phyloP scores from a whole-genome alignment of 64 coral and sea anemone genomes.

The Actinia equina region DNA sequence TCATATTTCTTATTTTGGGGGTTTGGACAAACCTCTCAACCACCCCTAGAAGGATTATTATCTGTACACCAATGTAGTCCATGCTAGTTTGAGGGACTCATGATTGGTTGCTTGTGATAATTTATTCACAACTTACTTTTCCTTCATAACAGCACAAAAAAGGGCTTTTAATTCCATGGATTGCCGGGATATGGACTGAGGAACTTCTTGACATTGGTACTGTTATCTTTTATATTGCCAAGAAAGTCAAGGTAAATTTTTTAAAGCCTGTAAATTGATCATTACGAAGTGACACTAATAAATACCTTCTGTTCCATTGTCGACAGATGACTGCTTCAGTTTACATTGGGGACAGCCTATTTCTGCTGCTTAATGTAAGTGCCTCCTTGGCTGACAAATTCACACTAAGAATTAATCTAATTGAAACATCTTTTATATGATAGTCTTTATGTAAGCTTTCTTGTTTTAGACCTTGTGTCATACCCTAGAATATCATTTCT shows the following conservation, averaged over 20 bases:
- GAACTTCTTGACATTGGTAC: conserved; percentile 33
- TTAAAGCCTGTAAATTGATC: too few species aligned
- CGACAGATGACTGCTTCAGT: conserved; percentile 40
- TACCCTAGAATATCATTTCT: too few species aligned
- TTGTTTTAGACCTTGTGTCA: too few species aligned
- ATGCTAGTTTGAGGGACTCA: too few species aligned
- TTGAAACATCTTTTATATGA: too few species aligned
- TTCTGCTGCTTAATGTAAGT: conserved; percentile 40
- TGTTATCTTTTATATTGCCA: conserved; percentile 21
- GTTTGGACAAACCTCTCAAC: too few species aligned
- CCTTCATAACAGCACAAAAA: conserved; percentile 24
- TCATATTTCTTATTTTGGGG: too few species aligned
- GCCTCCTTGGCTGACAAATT: too few species aligned
- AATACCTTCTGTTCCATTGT: not conserved
- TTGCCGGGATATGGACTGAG: conserved; percentile 39
- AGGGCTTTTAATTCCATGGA: conserved; percentile 45
- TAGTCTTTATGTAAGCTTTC: too few species aligned
- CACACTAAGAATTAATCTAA: not conserved
- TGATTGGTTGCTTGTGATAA: too few species aligned
- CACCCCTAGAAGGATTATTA: too few species aligned
- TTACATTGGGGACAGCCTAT: conserved; percentile 28
- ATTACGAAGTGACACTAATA: not conserved
- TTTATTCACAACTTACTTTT: not conserved
- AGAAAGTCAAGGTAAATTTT: conserved; percentile 17
- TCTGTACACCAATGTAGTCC: too few species aligned